Conservation (phyloP, 2,797 vertebrate genomes). For the Sus cebifrons region DNA sequence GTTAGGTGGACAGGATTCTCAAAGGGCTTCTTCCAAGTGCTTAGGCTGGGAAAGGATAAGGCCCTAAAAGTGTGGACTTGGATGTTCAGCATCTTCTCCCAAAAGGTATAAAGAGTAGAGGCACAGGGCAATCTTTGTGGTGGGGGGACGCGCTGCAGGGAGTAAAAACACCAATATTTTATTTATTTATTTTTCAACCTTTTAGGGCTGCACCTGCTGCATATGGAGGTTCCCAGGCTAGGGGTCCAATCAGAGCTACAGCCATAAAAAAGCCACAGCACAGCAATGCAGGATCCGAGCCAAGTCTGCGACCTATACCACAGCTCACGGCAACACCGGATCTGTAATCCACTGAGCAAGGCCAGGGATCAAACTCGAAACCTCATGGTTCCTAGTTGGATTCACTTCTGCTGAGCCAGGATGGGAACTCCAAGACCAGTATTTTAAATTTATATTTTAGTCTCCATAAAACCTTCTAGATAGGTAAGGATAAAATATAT, state of each 20-base stretch:
- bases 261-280: too few relatives aligned
- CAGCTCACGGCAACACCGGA: too few relatives aligned
- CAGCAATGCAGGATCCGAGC: too few relatives aligned
- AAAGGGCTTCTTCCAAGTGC: not conserved
- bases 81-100: not conserved
- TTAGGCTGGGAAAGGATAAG: not conserved
- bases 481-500: not conserved
- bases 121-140: not conserved
- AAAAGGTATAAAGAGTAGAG: not conserved
- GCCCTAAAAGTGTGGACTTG: not conserved
- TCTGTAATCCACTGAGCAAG: too few relatives aligned
- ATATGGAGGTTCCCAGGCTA: too few relatives aligned
- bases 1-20: not conserved
- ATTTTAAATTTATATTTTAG: slow-evolving; percentile 52
- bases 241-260: too few relatives aligned
- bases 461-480: not conserved
- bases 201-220: too few relatives aligned
- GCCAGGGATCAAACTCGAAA: too few relatives aligned
- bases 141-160: not conserved
- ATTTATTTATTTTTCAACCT: not conserved
- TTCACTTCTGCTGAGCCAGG: too few relatives aligned
- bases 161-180: slow-evolving; percentile 29
- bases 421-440: not conserved
- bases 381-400: too few relatives aligned
- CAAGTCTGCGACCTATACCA: too few relatives aligned